These are phyloP conservation scores for Cataglyphis albicans DNA, from an alignment of 2,888 invertebrate genomes.

Conservation along the genomic window DNA sequence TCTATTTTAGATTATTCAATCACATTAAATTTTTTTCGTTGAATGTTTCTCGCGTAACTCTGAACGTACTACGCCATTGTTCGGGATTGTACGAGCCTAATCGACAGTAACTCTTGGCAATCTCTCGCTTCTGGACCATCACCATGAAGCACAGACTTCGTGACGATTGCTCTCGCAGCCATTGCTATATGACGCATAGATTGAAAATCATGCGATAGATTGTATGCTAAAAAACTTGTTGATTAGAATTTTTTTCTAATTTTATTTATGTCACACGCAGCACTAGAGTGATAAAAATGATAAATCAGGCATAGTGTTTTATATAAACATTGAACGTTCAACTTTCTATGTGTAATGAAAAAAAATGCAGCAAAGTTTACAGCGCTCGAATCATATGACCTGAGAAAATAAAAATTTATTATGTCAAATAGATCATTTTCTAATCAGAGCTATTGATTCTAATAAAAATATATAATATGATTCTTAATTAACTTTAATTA, in stretches of 20 bases:
- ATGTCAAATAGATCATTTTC: not conserved
- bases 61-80: constrained; percentile 45
- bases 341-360: not conserved
- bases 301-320: not conserved
- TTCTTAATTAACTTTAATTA: not conserved
- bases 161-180: not conserved
- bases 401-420: not conserved
- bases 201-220: not conserved
- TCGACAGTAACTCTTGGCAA: constrained; percentile 71
- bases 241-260: not conserved
- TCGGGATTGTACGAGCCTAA: constrained; percentile 60
- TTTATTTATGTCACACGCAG: not conserved
- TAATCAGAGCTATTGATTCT: not conserved
- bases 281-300: not conserved
- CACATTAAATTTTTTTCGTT: not conserved
- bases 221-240: not conserved
- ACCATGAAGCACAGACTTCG: constrained; percentile 30
- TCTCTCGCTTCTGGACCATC: constrained; percentile 57
- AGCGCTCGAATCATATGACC: too few species aligned
- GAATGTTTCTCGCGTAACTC: not conserved
- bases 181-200: not conserved
- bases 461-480: not conserved
- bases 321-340: not conserved
- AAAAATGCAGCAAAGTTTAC: not conserved
- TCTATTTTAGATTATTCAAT: not conserved